Conservation (phyloP, 1,140 invertebrate species). For the Cherax destructor region DNA sequence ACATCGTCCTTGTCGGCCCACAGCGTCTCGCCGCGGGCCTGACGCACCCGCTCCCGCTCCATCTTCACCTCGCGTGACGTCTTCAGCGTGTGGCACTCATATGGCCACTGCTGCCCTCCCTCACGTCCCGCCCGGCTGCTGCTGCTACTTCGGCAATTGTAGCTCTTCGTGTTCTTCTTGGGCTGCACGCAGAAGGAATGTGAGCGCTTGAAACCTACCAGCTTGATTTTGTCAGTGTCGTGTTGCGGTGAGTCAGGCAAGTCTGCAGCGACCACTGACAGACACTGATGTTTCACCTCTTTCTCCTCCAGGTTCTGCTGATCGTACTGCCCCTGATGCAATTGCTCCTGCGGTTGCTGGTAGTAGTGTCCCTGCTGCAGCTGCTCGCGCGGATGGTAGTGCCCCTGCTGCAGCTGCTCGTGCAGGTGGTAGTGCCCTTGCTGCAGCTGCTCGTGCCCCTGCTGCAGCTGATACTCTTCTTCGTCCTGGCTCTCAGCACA, state of each 20-base stretch:
- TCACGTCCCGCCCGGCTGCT: conserved; percentile 5
- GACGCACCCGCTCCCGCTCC: conserved; percentile 71
- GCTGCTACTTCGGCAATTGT: conserved; percentile 45
- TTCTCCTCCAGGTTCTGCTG: not conserved
- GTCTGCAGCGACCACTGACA: conserved; percentile 10
- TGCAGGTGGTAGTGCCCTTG: not conserved
- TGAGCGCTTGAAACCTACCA: conserved; percentile 53
- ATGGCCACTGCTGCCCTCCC: not conserved
- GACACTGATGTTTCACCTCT: not conserved
- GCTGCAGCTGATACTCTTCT: conserved; percentile 19
- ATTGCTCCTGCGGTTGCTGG: not conserved
- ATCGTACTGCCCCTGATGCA: not conserved
- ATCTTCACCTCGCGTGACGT: conserved; percentile 72
- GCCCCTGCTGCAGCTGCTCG: not conserved
- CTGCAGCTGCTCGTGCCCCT: not conserved
- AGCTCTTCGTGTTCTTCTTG: not conserved
- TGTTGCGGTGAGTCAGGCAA: conserved; percentile 45
- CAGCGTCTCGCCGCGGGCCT: conserved; percentile 56
- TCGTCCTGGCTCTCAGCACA: conserved; percentile 56
- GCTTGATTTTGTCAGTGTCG: conserved; percentile 35
- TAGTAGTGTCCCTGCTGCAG: no score
- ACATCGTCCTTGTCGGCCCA: conserved; percentile 58
- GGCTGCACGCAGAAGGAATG: conserved; percentile 52
- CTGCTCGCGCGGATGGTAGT: no score
- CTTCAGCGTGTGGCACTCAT: conserved; percentile 64